Evolutionary conservation across 2,113 vertebrate genomes (phyloP).

Genomic region (Ariopsis seemanni): DNA sequence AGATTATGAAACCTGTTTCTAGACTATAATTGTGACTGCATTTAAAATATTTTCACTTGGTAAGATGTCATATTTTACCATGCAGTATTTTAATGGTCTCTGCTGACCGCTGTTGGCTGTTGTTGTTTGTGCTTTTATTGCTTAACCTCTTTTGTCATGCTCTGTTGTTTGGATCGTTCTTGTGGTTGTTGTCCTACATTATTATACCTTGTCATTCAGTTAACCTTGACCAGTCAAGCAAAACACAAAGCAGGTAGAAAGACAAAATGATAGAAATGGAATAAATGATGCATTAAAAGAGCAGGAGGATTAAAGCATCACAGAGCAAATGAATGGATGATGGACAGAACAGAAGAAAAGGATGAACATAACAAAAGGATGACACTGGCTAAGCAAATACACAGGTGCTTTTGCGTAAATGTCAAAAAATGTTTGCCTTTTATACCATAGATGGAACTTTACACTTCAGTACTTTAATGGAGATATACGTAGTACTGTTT

Average conservation of each 20-base stretch:
- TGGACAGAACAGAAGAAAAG: neutral
- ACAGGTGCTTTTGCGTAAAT: neutral
- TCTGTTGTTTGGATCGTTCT: neutral
- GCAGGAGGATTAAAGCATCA: neutral
- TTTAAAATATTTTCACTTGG: too few relatives aligned
- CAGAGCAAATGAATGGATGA: neutral
- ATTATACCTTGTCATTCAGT: neutral
- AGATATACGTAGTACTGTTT: neutral
- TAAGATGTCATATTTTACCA: neutral
- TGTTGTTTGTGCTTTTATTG: neutral
- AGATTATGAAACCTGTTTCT: neutral
- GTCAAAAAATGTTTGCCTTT: neutral
- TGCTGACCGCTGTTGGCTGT: neutral
- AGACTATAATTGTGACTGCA: neutral
- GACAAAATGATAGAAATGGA: neutral
- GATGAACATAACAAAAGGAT: neutral
- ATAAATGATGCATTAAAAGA: neutral
- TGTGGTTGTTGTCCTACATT: neutral
- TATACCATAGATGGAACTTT: neutral
- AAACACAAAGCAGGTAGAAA: neutral
- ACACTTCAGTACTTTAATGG: neutral
- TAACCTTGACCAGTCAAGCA: neutral
- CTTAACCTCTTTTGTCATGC: neutral
- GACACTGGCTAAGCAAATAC: neutral
- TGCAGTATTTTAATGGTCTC: neutral